Percentiles rank a stretch among this genome's conserved stretches.
Conservation (phyloP, 2,888 invertebrate genomes). For the Spisula subtruncata region DNA sequence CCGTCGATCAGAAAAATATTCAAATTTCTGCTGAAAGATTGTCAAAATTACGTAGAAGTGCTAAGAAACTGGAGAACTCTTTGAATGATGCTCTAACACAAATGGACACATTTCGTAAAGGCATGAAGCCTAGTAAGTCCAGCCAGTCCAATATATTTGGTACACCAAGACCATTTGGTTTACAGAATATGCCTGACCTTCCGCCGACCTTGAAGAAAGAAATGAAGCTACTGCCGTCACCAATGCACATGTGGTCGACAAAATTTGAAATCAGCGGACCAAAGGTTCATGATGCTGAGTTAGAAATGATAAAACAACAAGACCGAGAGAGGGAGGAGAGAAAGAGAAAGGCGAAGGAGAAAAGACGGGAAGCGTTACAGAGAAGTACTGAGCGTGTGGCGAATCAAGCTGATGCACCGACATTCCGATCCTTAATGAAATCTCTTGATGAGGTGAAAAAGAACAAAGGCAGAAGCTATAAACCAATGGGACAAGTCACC, state of each 20-base stretch:
- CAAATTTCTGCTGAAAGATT: slow-evolving; percentile 82
- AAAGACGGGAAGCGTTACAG: slow-evolving; percentile 50
- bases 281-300: slow-evolving; percentile 55
- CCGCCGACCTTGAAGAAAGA: slow-evolving; percentile 65
- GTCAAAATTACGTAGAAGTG: slow-evolving; percentile 76
- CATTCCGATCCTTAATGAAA: slow-evolving; percentile 74
- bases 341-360: slow-evolving; percentile 66
- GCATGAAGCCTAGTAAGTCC: slow-evolving; percentile 62
- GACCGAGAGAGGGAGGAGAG: slow-evolving; percentile 59
- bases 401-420: slow-evolving; percentile 61
- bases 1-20: slow-evolving; percentile 68
- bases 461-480: slow-evolving; percentile 64
- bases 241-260: slow-evolving; percentile 70
- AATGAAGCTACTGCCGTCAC: slow-evolving; percentile 73
- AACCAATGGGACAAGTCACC: slow-evolving; percentile 79
- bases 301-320: slow-evolving; percentile 52
- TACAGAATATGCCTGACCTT: slow-evolving; percentile 58
- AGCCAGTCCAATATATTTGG: slow-evolving; percentile 64
- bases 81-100: slow-evolving; percentile 80
- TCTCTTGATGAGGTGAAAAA: slow-evolving; percentile 75
- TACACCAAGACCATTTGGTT: slow-evolving; percentile 52
- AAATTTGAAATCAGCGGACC: slow-evolving; percentile 68
- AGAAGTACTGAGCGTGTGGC: slow-evolving; percentile 54
- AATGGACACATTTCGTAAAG: slow-evolving; percentile 78
- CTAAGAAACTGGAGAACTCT: slow-evolving; percentile 81